These are phyloP conservation scores for Heliothis peltigera DNA, from an alignment of 2,888 invertebrate genomes.

Conservation along the genomic window DNA sequence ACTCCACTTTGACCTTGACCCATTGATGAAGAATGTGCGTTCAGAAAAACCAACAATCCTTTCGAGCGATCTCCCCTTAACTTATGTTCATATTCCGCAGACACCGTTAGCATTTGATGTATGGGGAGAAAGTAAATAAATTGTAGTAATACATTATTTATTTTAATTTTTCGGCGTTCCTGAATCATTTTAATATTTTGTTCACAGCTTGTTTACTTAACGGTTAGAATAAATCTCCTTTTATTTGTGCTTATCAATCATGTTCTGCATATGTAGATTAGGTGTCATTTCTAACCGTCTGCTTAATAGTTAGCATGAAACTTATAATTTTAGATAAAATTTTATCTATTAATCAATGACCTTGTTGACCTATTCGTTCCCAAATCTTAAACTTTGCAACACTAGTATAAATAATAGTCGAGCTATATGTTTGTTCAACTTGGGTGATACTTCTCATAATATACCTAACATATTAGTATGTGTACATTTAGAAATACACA, in stretches of 20 bases:
- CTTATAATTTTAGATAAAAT: neutral
- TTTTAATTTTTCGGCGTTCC: slow-evolving; percentile 6
- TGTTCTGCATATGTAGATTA: slow-evolving; percentile 20
- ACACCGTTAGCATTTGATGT: slow-evolving; percentile 37
- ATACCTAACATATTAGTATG: no score
- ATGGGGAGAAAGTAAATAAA: slow-evolving; percentile 40
- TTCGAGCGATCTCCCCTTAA: slow-evolving; percentile 17
- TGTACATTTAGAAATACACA: no score
- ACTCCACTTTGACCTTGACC: slow-evolving; percentile 15
- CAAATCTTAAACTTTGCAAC: neutral
- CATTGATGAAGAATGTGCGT: slow-evolving; percentile 1
- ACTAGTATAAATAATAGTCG: neutral
- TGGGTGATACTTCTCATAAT: no score
- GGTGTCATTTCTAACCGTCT: neutral
- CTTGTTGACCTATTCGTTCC: no score
- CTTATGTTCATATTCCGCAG: slow-evolving; percentile 3
- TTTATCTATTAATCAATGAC: neutral
- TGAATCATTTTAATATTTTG: slow-evolving; percentile 22
- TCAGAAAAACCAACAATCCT: slow-evolving; percentile 30
- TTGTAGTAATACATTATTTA: slow-evolving; percentile 11
- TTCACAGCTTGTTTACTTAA: slow-evolving; percentile 24
- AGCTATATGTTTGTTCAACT: no score
- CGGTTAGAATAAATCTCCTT: slow-evolving; percentile 21
- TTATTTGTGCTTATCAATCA: neutral
- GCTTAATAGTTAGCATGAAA: neutral